Evolutionary conservation across 23 tunicate species (phyloP), one percentile per base, ranked within the genome.

Genomic region (Aplidium turbinatum): DNA sequence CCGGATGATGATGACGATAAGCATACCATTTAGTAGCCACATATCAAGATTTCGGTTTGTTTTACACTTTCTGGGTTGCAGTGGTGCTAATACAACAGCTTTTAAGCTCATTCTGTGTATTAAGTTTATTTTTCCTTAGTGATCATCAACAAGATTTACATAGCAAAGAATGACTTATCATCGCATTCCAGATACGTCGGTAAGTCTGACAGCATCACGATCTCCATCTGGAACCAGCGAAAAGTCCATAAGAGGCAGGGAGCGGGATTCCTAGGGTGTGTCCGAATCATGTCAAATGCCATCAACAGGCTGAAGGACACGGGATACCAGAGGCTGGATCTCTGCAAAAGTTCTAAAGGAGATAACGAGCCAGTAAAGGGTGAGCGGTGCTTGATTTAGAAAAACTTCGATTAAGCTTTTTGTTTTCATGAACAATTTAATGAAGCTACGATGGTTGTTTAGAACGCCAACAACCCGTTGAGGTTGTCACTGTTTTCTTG

Each of bases 221-320:
- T 91, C 1, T 91, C 97, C 3, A 83, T 91, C 31, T 91, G 97
- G 97, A 84, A 91, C 42, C 91, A 84, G 57, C 73, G 97, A 23
- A 91, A 91, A 56, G 82, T 77, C 29, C 90, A 78, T 57, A 89
- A 89, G 78, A 84, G 75, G 75, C 46, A 74, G 28, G 97, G 97
- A 33, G 82, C 81, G 0, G 97, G 97, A 23, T 91, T 91, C 75
- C 86, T 91, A 34, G 97, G 97, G 13, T 91, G 97, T 72, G 60
- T 81, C 72, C 35, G 78, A 7, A 91, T 91, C 52, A 91, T 85
- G 85, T 84, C 91, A 30, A 91, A 91, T 65, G 85, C 81, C 61
- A 84, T 91, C 62, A 82, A 92, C 58, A 78, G 97, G 28, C 65
- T 91, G 78, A 91, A 91, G 35, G 87, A 91, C 73, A 76, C 97